phyloP scores from a whole-genome alignment of 35 echinoderm and acorn worm genomes.

The Heliocidaris erythrogramma region DNA sequence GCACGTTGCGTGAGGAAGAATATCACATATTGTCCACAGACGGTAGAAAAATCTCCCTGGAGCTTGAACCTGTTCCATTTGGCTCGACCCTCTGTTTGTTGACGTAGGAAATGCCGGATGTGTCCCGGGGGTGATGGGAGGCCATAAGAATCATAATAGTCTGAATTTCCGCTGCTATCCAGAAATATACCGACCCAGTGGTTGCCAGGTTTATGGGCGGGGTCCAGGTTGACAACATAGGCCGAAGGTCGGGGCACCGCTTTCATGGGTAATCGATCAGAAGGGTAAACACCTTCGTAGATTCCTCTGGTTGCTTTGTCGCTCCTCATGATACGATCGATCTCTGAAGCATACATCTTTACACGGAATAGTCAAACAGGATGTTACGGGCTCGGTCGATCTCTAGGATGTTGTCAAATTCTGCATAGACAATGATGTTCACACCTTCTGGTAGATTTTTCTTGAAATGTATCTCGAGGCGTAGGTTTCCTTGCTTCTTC shows the following conservation, averaged over 20 bases:
- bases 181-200: conserved; percentile 34
- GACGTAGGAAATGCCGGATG: background rate
- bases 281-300: conserved; percentile 26
- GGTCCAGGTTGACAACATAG: conserved; percentile 4
- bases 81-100: background rate
- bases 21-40: conserved; percentile 40
- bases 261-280: background rate
- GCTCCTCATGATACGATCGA: background rate
- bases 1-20: background rate
- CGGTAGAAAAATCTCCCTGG: conserved; percentile 28
- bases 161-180: background rate
- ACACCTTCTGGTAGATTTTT: conserved; percentile 33
- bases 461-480: conserved; percentile 63
- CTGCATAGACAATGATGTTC: conserved; percentile 69
- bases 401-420: conserved; percentile 71
- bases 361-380: conserved; percentile 58
- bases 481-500: conserved; percentile 61
- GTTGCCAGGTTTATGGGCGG: background rate
- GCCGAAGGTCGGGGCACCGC: background rate
- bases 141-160: conserved; percentile 42
- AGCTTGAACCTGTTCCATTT: background rate
- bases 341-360: conserved; percentile 3
- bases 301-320: background rate
- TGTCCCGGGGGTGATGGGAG: background rate
- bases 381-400: conserved; percentile 61